Conservation (phyloP, 2,797 vertebrate species). For the Pteropus rufus region DNA sequence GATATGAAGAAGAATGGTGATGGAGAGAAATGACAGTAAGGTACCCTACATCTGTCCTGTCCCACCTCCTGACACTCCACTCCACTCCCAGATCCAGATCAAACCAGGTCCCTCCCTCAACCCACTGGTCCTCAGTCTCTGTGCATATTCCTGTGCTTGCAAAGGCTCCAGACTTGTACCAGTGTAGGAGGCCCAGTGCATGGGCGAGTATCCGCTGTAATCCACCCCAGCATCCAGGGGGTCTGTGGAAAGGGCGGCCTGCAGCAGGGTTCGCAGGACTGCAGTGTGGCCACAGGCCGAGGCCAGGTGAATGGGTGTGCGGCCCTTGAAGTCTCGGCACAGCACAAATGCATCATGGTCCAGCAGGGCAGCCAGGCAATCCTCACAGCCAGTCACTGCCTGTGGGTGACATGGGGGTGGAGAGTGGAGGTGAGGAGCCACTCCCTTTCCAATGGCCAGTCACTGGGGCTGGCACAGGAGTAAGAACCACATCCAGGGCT, state of each 20-base stretch:
- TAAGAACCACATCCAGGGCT: not conserved
- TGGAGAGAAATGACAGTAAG: not conserved
- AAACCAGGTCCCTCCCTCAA: not conserved
- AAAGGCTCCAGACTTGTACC: constrained; percentile 81
- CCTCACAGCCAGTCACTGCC: constrained; percentile 93
- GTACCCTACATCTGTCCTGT: not conserved
- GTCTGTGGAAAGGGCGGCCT: constrained; percentile 90
- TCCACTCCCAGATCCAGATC: not conserved
- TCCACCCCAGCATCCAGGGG: constrained; percentile 94
- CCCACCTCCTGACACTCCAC: not conserved
- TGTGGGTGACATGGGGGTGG: constrained; percentile 61
- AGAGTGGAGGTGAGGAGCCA: not conserved
- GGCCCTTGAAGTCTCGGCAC: constrained; percentile 93
- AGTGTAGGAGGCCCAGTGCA: constrained; percentile 98
- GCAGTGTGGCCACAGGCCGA: constrained; percentile 93
- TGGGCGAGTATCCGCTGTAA: constrained; percentile 94
- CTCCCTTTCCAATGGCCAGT: not conserved
- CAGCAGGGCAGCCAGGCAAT: constrained; percentile 94
- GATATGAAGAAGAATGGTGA: not conserved
- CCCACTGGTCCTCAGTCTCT: not conserved
- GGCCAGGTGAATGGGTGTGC: constrained; percentile 95
- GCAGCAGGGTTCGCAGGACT: constrained; percentile 90
- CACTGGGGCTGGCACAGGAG: not conserved
- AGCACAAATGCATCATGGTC: constrained; percentile 94
- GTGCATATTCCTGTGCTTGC: not conserved